Evolutionary conservation across 2,113 vertebrate genomes (phyloP).

Genomic region (Hypanus sabinus): DNA sequence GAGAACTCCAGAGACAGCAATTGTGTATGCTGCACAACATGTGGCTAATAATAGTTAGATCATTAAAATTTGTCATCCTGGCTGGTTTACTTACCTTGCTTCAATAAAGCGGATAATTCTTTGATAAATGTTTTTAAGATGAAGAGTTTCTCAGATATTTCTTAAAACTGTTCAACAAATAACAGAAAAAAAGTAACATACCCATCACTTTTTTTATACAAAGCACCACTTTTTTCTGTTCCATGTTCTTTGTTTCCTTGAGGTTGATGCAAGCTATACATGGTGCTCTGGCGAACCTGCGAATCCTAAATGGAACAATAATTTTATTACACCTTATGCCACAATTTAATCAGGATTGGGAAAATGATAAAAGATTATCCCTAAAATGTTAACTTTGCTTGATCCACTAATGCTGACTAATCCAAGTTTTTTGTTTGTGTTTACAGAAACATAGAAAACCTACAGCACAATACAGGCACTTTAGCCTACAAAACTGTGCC

Average conservation of each 20-base stretch:
- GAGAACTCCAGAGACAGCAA: too few relatives aligned
- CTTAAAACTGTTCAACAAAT: not conserved
- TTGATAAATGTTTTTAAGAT: not conserved
- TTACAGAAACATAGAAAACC: not conserved
- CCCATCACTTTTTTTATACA: constrained; percentile 97
- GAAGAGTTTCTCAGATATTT: not conserved
- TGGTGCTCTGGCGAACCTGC: constrained; percentile 81
- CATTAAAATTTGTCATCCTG: not conserved
- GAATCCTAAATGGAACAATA: constrained; percentile 69
- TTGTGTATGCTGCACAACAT: too few relatives aligned
- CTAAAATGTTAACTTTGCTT: not conserved
- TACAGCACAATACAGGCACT: too few relatives aligned
- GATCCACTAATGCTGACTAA: not conserved
- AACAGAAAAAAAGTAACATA: constrained; percentile 47
- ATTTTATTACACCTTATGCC: not conserved
- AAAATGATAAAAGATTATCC: not conserved
- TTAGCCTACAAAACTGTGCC: too few relatives aligned
- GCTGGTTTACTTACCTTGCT: not conserved
- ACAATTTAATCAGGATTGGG: not conserved
- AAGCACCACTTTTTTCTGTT: constrained; percentile 79
- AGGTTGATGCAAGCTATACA: constrained; percentile 93
- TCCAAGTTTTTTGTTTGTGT: not conserved
- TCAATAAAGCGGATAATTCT: not conserved
- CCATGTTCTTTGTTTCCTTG: constrained; percentile 98
- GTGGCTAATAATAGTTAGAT: not conserved